Percentiles rank a stretch among this genome's conserved stretches.
These are phyloP conservation scores for Tetragnatha montana DNA, from an alignment of 2,888 invertebrate genomes.

Conservation along the genomic window DNA sequence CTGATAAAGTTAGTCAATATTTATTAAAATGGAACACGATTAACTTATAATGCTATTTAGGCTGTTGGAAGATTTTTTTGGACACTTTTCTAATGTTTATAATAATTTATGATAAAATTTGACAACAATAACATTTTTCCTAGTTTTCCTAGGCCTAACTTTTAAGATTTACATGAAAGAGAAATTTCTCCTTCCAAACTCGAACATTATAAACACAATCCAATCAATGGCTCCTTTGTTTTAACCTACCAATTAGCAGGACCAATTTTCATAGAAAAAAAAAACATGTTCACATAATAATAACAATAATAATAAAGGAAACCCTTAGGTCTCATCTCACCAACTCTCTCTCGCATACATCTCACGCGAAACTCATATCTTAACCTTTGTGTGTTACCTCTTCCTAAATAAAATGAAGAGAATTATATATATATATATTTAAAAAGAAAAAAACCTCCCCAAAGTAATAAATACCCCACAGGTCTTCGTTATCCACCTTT, in stretches of 20 bases:
- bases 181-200: not conserved
- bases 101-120: too few relatives aligned
- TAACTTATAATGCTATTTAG: too few relatives aligned
- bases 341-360: not conserved
- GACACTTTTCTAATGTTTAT: too few relatives aligned
- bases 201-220: not conserved
- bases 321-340: not conserved
- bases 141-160: too few relatives aligned
- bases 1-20: too few relatives aligned
- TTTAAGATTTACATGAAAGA: not conserved
- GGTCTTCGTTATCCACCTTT: not conserved
- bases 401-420: too few relatives aligned
- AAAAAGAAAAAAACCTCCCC: not conserved
- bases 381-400: not conserved
- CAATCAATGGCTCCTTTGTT: not conserved
- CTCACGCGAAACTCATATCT: not conserved
- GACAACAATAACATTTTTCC: too few relatives aligned
- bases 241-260: not conserved
- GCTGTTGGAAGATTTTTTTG: too few relatives aligned
- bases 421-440: too few relatives aligned
- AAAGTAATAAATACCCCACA: not conserved
- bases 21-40: too few relatives aligned
- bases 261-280: not conserved
- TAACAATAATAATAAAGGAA: not conserved
- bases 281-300: too few relatives aligned